Base-by-base conservation (phyloP, 2,888 invertebrate species). In the Erynnis tages region DNA sequence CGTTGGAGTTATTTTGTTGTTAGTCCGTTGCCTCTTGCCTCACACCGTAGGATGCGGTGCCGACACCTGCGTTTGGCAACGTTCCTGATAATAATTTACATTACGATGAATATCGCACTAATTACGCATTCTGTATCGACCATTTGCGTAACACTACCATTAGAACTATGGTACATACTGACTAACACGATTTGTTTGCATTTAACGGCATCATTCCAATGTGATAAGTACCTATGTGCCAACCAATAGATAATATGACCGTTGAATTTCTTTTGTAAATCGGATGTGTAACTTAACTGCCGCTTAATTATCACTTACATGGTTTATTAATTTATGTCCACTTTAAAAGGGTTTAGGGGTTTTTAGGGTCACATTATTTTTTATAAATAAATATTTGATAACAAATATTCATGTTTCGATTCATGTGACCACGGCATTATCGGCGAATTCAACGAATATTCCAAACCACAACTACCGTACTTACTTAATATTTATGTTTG, bases 81-180 rank as follows among this genome's bases (percentile, higher is more conserved):
- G 11, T 32, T 14, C 14, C 30, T 46, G 40, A 41, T 50, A 43
- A 32, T 34, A 50, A 34, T 50, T 50, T 34, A 37, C 14, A 27
- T 41, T 46, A 47, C 16, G 50, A 47, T 55, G 48, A 53, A 53
- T 57, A 56, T 41, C 29, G 54, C 34, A 30, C 49, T 54, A 53
- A 55, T 58, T 58, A 57, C 56, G 53, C 44, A 52, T 56, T 47
- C 37, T 32, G 48, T 53, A 46, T 41, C 46, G 40, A 29, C 17
- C 25, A 37, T 48, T 57, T 60, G 54, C 56, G 53, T 54, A 56
- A 58, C 45, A 27, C 14, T 35, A n/a, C 11, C 3, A 25, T 27
- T 25, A 23, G 16, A 34, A 11, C 25, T 30, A 43, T 19, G 30
- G 53, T 48, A 34, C 29, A 11, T 11, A 13, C 13, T 14, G 10